Evolutionary conservation across 1,140 invertebrate species (phyloP).

Genomic region (Polypedilum pembai): DNA sequence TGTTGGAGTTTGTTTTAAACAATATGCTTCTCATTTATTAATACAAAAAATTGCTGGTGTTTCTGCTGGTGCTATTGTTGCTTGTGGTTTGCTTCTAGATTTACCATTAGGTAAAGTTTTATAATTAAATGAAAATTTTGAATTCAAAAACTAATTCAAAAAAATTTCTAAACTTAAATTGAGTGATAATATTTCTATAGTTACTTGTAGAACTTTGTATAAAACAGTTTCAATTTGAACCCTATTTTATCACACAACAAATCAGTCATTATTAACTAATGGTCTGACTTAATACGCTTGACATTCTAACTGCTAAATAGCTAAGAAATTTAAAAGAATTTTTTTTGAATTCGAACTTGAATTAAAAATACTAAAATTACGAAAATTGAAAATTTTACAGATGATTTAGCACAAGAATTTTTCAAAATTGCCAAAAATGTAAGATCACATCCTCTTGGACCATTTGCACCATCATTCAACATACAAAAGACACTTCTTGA

Average conservation of each 20-base stretch:
- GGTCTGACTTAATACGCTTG: no score
- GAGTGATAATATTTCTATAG: no score
- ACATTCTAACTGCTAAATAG: no score
- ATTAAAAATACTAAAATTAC: no score
- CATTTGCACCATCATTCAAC: constrained; percentile 92
- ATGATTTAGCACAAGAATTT: constrained; percentile 79
- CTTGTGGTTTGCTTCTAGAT: constrained; percentile 88
- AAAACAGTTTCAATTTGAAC: no score
- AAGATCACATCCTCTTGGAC: constrained; percentile 75
- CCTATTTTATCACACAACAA: no score
- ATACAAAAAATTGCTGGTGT: constrained; percentile 91
- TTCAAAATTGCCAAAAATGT: constrained; percentile 79
- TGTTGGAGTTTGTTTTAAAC: constrained; percentile 90
- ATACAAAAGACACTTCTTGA: constrained; percentile 80
- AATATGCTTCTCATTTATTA: constrained; percentile 91
- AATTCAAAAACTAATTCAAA: constrained; percentile 29
- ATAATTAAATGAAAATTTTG: not conserved
- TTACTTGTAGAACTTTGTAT: no score
- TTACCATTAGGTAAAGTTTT: constrained; percentile 76
- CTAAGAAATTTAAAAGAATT: not conserved
- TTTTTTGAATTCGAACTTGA: no score
- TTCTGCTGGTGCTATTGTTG: constrained; percentile 93
- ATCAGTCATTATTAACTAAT: no score
- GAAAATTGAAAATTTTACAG: constrained; percentile 47
- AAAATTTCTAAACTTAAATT: no score